Base-by-base conservation (phyloP, 2,113 vertebrate genomes). In the Spheniscus mendiculus region DNA sequence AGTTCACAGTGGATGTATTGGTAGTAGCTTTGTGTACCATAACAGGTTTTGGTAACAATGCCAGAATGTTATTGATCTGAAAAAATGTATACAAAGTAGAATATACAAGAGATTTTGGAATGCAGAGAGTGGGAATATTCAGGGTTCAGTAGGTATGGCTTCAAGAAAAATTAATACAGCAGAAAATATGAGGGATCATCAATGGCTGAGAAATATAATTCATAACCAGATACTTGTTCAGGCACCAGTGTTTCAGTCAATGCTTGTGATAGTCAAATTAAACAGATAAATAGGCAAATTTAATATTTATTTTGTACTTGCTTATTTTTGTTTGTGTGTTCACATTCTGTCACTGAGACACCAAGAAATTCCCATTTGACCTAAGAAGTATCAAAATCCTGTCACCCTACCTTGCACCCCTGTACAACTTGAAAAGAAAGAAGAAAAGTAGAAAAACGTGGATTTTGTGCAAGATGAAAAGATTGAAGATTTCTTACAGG, bases 1-100 rank as follows among this genome's bases (percentile, higher is more conserved):
- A 59, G 38, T 15, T 42, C 22, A 15, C 3, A 13, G 12, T 45
- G 5, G 5, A 8, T 19, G 3, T 30, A 20, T 16, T 62, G 8
- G 1, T 45, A 23, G 1, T 9, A 47, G 5, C 1, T 74, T 29
- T 56, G 17, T 40, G 11, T 36, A 26, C 6, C 11, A 11, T 4
- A 52, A 32, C 27, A 63, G 3, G 5, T 62, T 49, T 67, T 55
- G 25, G 17, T 13, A 81, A 42, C 8, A 22, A 32, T 53, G 4
- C 5, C 6, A 42, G 16, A 83, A 62, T 20, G 4, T 5, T 61
- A 27, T 12, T 63, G 21, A 44, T 53, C 16, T 6, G 23, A 26
- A 53, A 34, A 17, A 34, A 34, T 23, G 10, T 12, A 6, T 12
- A 2, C 5, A 4, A 42, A 70, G 6, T 21, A 36, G 36, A 62